phyloP scores from a whole-genome alignment of 2,888 invertebrate species.

The Sphaerophoria taeniata region DNA sequence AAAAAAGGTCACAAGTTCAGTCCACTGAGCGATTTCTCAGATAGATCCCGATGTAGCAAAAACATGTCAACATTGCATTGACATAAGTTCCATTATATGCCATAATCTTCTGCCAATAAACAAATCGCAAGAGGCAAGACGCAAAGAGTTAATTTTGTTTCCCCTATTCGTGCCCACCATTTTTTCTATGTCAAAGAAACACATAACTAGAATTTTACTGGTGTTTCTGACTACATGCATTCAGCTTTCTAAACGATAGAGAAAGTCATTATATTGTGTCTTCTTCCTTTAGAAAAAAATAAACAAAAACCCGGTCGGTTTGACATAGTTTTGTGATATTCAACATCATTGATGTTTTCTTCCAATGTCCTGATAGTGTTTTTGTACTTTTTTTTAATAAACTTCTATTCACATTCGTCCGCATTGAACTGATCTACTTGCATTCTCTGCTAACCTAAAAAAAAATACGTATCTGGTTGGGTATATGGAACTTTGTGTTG shows the following conservation, averaged over 20 bases:
- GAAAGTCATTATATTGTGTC: constrained; percentile 23
- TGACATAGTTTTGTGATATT: constrained; percentile 46
- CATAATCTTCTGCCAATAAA: constrained; percentile 21
- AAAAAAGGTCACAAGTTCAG: too few species aligned
- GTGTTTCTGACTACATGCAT: constrained; percentile 13
- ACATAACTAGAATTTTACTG: constrained; percentile 26
- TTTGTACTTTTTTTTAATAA: neutral
- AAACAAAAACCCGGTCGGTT: constrained; percentile 1
- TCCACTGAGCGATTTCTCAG: too few species aligned
- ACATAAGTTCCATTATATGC: constrained; percentile 18
- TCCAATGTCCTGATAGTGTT: constrained; percentile 55
- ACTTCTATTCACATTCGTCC: constrained; percentile 50
- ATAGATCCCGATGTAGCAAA: too few species aligned
- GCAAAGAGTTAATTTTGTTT: neutral
- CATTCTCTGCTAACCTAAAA: constrained; percentile 48
- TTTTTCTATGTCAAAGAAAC: constrained; percentile 34
- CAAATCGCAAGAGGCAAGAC: constrained; percentile 19
- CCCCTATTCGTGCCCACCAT: neutral
- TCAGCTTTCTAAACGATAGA: neutral
- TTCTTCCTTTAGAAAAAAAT: constrained; percentile 5
- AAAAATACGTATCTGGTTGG: neutral
- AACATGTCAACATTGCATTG: neutral
- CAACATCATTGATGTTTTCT: constrained; percentile 34
- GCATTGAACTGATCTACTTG: constrained; percentile 70
- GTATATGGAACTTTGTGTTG: constrained; percentile 21